Evolutionary conservation across 2,888 invertebrate species (phyloP).

Genomic region (Lasioglossum calceatum): DNA sequence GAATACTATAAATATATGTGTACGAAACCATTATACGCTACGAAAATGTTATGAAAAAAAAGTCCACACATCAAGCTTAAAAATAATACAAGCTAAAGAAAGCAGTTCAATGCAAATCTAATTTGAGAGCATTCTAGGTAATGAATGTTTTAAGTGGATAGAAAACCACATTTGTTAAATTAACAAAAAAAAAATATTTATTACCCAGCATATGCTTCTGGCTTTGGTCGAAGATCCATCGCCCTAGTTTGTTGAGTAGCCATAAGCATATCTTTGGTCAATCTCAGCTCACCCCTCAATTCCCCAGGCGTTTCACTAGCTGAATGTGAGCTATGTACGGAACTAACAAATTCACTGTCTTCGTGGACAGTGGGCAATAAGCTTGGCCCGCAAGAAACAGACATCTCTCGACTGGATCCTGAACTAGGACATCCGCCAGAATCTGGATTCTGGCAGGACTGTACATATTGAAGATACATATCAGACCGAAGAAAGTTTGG

Average conservation of each 20-base stretch:
- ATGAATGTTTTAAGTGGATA: constrained; percentile 39
- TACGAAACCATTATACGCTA: constrained; percentile 41
- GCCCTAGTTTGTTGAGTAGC: constrained; percentile 91
- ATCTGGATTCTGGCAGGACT: constrained; percentile 87
- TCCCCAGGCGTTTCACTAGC: constrained; percentile 82
- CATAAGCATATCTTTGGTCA: constrained; percentile 92
- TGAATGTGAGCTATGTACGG: constrained; percentile 77
- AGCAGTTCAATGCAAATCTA: constrained; percentile 59
- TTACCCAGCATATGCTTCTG: constrained; percentile 89
- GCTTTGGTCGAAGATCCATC: constrained; percentile 87
- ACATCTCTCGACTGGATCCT: constrained; percentile 81
- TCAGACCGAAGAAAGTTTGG: constrained; percentile 97
- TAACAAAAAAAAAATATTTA: constrained; percentile 67
- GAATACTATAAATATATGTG: constrained; percentile 21
- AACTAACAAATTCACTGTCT: constrained; percentile 89
- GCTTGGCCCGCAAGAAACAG: constrained; percentile 86
- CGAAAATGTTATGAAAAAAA: constrained; percentile 30
- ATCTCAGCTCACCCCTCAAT: constrained; percentile 86
- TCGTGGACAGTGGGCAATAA: constrained; percentile 94
- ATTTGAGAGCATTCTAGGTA: constrained; percentile 59
- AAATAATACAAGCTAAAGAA: constrained; percentile 47
- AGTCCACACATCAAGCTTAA: constrained; percentile 61
- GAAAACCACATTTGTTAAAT: constrained; percentile 14
- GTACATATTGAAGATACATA: constrained; percentile 94
- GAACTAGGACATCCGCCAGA: constrained; percentile 81